Evolutionary conservation across 2,113 vertebrate species (phyloP).

Genomic region (Pelodiscus sinensis): DNA sequence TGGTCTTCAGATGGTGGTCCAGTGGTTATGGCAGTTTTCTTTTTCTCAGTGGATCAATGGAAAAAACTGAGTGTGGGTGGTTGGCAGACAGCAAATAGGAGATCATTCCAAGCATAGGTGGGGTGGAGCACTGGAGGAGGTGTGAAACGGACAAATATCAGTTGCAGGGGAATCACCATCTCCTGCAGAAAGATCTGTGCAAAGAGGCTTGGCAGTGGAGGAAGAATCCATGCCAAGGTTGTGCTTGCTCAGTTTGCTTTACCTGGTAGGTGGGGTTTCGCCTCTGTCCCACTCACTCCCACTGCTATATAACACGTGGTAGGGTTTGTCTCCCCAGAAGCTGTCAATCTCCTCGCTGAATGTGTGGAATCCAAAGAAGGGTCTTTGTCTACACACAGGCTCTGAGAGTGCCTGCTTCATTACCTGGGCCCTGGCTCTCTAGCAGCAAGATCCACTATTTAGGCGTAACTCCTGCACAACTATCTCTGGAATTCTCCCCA

Average conservation of each 20-base stretch:
- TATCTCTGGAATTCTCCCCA: neutral
- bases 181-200: neutral
- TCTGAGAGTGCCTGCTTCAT: neutral
- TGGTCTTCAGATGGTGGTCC: neutral
- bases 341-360: neutral
- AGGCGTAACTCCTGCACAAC: neutral
- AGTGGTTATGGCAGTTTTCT: neutral
- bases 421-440: neutral
- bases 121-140: neutral
- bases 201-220: neutral
- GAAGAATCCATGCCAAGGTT: neutral
- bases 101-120: slow-evolving; percentile 51
- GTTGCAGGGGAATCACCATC: neutral
- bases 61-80: neutral
- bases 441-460: neutral
- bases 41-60: neutral
- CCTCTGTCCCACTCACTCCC: neutral
- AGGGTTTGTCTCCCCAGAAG: neutral
- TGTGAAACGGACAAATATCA: neutral
- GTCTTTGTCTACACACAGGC: neutral
- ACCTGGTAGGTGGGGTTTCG: neutral
- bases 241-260: neutral
- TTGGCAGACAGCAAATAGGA: neutral
- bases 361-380: neutral
- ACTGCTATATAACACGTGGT: neutral